Evolutionary conservation across 2,888 invertebrate species (phyloP).

Genomic region (Sipha maydis): DNA sequence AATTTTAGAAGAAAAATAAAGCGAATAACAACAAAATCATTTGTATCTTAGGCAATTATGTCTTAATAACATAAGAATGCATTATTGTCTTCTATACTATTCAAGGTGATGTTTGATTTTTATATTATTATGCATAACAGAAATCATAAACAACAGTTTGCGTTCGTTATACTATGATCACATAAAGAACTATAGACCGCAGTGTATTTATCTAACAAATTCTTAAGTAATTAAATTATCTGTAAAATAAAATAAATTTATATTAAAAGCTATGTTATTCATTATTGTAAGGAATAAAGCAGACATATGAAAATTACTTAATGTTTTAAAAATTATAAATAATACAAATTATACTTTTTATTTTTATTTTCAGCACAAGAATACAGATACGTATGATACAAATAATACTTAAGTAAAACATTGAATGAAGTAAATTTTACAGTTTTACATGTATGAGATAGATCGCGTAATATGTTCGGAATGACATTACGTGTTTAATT

Average conservation of each 20-base stretch:
- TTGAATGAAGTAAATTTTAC: no score
- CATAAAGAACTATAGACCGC: neutral
- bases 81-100: neutral
- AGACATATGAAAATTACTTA: conserved; percentile 70
- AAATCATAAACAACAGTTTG: neutral
- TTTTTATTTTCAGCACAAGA: no score
- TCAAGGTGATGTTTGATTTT: neutral
- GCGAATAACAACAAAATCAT: neutral
- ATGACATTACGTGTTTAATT: no score
- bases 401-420: no score
- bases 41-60: neutral
- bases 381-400: no score
- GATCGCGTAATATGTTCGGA: no score
- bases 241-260: neutral
- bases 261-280: neutral
- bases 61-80: neutral
- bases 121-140: neutral
- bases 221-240: neutral
- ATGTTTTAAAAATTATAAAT: no score
- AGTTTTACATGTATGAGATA: no score
- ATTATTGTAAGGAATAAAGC: neutral
- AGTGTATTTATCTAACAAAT: neutral
- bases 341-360: no score
- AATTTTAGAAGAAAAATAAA: no score
- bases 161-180: neutral